These are phyloP conservation scores for Drosophila prosaltans DNA, from an alignment of 1,140 invertebrate genomes.

Conservation along the genomic window DNA sequence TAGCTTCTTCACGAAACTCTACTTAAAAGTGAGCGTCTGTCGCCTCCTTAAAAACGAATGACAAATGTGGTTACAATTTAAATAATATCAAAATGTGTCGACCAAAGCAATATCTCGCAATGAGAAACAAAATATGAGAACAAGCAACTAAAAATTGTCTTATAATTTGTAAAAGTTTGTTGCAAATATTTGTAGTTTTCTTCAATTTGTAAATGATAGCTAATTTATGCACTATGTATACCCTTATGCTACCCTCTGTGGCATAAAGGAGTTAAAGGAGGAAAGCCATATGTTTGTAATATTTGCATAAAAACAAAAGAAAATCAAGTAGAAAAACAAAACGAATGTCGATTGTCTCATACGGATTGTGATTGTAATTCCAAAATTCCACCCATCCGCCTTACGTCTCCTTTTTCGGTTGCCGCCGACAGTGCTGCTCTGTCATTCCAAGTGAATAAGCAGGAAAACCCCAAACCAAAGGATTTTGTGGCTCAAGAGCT, in stretches of 20 bases:
- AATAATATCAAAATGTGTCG: neutral
- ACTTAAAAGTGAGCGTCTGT: neutral
- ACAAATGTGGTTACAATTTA: constrained; percentile 2
- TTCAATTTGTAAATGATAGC: too few relatives aligned
- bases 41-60: neutral
- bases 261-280: constrained; percentile 7
- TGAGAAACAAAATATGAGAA: neutral
- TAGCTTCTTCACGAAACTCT: constrained; percentile 4
- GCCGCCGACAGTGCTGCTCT: neutral
- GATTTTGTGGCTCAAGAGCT: constrained; percentile 68
- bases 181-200: neutral
- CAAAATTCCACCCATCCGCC: neutral
- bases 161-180: too few relatives aligned
- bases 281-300: constrained; percentile 36
- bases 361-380: constrained; percentile 45
- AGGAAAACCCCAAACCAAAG: constrained; percentile 36
- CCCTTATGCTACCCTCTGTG: neutral
- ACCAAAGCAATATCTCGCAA: neutral
- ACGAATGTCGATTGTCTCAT: constrained; percentile 42
- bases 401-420: neutral
- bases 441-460: constrained; percentile 39
- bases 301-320: constrained; percentile 65
- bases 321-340: neutral
- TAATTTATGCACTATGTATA: neutral
- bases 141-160: too few relatives aligned